Base-by-base conservation (phyloP, 2,113 vertebrate genomes). In the Corvus moneduloides region DNA sequence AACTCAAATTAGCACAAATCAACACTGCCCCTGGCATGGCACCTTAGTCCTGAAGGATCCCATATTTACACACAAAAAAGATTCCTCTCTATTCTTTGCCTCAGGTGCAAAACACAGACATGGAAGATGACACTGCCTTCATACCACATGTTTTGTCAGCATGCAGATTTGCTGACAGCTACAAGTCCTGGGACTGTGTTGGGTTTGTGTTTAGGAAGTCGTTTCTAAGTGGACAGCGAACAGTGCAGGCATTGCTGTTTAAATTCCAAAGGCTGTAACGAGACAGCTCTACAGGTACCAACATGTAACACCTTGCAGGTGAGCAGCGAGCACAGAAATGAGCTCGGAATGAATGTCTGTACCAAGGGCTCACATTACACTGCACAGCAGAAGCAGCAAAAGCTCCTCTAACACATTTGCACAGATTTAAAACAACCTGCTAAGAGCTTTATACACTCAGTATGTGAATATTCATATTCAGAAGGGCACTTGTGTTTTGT, bases 231-330 rank as follows among this genome's bases (percentile, higher is more conserved):
- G 73, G 90, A 28, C 83, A 76, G 19, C 56, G 44, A 46, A 62
- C 0, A 2, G 66, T 10, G 16, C 4, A 51, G 67, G 27, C 59
- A 15, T 0, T 41, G 66, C 81, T 39, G 35, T 5, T n/a, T 30
- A 28, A 79, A 87, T 43, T 41, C 69, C 37, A 41, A 39, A 77
- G 79, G 66, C 8, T 15, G 16, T 6, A 54, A 68, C 0, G 26
- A 92, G 52, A 41, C 41, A 49, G 44, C 10, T 39, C 48, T 27
- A 26, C 92, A 90, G 80, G 83, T 58, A 72, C 44, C n/a, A 64
- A 93, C 93, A 46, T 0, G 87, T 4, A 46, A 19, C 30, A n/a
- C 37, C 61, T 77, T n/a, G 71, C 75, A 87, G 61, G 43, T 62
- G 71, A 80, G 84, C 0, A 17, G 55, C 13, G 69, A 91, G 67